A percentile compares a stretch with the other conserved stretches of the same genome.
phyloP scores from a whole-genome alignment of 2,113 vertebrate species.

The Gracilinanus agilis region DNA sequence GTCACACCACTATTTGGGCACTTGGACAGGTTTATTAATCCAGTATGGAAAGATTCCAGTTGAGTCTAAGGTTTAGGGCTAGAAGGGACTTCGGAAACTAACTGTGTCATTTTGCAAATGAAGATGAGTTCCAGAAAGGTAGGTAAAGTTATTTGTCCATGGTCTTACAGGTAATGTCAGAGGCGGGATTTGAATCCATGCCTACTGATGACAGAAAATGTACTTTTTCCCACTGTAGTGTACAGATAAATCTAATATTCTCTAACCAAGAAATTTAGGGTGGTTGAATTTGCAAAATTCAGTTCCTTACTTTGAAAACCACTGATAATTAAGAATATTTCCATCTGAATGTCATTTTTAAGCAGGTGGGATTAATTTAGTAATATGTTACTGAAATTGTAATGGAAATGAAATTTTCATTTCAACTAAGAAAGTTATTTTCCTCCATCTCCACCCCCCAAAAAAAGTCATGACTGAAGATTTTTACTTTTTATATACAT shows the following conservation, averaged over 20 bases:
- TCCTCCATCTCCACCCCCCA: not conserved
- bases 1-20: not conserved
- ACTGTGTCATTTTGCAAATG: not conserved
- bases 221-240: not conserved
- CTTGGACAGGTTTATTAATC: not conserved
- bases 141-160: not conserved
- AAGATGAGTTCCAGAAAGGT: too few relatives aligned
- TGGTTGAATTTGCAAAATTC: not conserved
- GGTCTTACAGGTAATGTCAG: not conserved
- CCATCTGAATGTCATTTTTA: not conserved
- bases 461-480: not conserved
- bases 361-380: not conserved
- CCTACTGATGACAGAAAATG: not conserved
- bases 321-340: not conserved
- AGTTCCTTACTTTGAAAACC: not conserved
- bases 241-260: not conserved
- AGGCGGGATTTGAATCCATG: not conserved
- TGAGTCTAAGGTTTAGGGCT: not conserved
- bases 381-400: not conserved
- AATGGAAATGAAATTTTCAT: slow-evolving; percentile 2
- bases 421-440: slow-evolving; percentile 4
- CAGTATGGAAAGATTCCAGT: not conserved
- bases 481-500: not conserved
- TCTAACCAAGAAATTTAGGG: not conserved
- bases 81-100: not conserved